Evolutionary conservation across 2,113 vertebrate genomes (phyloP), one percentile per base, ranked within the genome.

Genomic region (Psophia crepitans): DNA sequence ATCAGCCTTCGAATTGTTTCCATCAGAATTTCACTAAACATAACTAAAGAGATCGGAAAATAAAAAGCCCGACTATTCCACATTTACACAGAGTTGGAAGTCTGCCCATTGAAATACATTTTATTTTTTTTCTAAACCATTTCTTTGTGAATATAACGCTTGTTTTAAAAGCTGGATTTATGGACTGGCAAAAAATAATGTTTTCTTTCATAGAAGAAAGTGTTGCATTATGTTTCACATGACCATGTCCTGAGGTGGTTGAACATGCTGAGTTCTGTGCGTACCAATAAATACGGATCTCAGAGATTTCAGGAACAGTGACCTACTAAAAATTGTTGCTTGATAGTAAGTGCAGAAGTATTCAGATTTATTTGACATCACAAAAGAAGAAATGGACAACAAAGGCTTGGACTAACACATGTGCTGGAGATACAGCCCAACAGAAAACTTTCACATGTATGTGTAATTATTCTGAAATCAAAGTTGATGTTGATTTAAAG

Each of bases 121-220:
- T 20, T 26, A 5, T 22, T 81, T 79, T 65, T 75, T 78, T 57
- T 3, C 69, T 83, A 63, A 94, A 51, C 51, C 17, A 65, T 91
- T 96, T 94, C 84, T 93, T 89, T 85, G 68, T 95, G 84, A 95
- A 95, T 91, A 57, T 76, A 87, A 66, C 46, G 20, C 44, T 95
- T 95, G 87, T 94, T 93, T 93, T 73, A 82, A 95, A 89, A 95
- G 66, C 44, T 91, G 81, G 61, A 91, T 95, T 97, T 95, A 94
- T 65, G 54, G 74, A 76, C 74, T 89, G 61, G 81, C 41, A 89
- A 95, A 94, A 95, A 94, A 87, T 78, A 92, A 91, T 75, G 57
- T 90, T 94, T 93, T 94, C 83, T 89, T 96, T 96, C 82, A 85
- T 33, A 84, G 69, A 35, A 87, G 48, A 88, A 94, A 95, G 61